Evolutionary conservation across 2,113 vertebrate species (phyloP).

Genomic region (Tamias sibiricus): DNA sequence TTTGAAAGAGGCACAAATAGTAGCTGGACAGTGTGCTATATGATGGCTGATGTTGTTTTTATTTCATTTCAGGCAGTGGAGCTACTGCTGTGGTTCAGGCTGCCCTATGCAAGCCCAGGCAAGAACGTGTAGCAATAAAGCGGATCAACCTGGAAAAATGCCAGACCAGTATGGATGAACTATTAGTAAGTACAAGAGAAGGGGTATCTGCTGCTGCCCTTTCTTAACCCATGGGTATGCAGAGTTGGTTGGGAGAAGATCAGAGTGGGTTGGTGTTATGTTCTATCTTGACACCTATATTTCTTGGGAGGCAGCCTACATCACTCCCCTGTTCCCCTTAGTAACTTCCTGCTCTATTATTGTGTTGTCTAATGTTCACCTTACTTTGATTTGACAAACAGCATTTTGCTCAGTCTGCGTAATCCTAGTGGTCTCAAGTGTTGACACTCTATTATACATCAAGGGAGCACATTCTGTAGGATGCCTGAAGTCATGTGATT

Average conservation of each 20-base stretch:
- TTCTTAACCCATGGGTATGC: not conserved
- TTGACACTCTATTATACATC: not conserved
- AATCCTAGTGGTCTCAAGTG: not conserved
- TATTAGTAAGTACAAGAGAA: constrained; percentile 92
- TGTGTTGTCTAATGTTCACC: not conserved
- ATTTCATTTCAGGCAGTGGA: constrained; percentile 93
- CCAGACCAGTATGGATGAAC: constrained; percentile 99
- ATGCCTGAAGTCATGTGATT: not conserved
- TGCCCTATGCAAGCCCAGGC: constrained; percentile 96
- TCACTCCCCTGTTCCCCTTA: not conserved
- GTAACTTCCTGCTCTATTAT: not conserved
- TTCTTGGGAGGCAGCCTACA: not conserved
- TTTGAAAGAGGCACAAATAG: not conserved
- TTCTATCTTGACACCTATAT: not conserved
- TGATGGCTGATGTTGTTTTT: not conserved
- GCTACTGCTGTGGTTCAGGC: constrained; percentile 99
- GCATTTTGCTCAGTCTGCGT: not conserved
- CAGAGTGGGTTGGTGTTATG: not conserved
- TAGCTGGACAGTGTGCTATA: not conserved
- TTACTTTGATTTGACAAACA: not conserved
- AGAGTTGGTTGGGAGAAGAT: not conserved
- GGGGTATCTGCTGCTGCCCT: not conserved
- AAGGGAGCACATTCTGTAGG: not conserved
- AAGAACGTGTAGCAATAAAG: constrained; percentile 99
- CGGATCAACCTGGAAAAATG: constrained; percentile 99